These are phyloP conservation scores for Sebastes itinus DNA, from an alignment of 2,797 vertebrate genomes.

Conservation along the genomic window DNA sequence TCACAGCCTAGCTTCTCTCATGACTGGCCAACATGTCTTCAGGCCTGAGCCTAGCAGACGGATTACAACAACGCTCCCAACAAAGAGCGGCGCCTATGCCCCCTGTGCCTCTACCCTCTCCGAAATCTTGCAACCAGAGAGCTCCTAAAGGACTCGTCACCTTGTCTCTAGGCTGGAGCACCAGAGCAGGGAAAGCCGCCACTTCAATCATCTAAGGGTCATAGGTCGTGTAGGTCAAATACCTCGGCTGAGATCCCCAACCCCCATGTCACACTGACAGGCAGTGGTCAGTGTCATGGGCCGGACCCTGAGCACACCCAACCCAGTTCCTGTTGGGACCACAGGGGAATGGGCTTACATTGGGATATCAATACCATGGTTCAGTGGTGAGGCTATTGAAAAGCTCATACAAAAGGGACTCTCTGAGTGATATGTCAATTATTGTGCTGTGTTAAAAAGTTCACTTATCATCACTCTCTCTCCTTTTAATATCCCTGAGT, in stretches of 20 bases:
- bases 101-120: conserved; percentile 58
- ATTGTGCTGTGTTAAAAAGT: conserved; percentile 68
- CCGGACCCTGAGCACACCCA: conserved; percentile 58
- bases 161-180: conserved; percentile 80
- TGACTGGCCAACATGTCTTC: conserved; percentile 72
- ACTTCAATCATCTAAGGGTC: conserved; percentile 84
- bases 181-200: conserved; percentile 76
- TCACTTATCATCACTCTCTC: conserved; percentile 50
- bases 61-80: conserved; percentile 75
- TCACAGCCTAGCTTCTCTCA: conserved; percentile 73
- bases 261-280: conserved; percentile 76
- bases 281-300: conserved; percentile 82
- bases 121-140: conserved; percentile 81
- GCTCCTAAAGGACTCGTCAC: conserved; percentile 82
- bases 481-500: conserved; percentile 40
- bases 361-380: conserved; percentile 63
- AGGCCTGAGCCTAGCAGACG: conserved; percentile 72
- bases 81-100: conserved; percentile 78
- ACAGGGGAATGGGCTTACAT: conserved; percentile 45
- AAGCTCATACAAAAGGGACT: conserved; percentile 55
- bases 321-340: conserved; percentile 49
- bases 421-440: conserved; percentile 68
- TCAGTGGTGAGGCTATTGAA: conserved; percentile 63
- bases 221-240: conserved; percentile 83
- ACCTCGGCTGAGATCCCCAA: conserved; percentile 75